These are phyloP conservation scores for Hoplostethus atlanticus DNA, from an alignment of 2,797 vertebrate genomes.

Conservation along the genomic window DNA sequence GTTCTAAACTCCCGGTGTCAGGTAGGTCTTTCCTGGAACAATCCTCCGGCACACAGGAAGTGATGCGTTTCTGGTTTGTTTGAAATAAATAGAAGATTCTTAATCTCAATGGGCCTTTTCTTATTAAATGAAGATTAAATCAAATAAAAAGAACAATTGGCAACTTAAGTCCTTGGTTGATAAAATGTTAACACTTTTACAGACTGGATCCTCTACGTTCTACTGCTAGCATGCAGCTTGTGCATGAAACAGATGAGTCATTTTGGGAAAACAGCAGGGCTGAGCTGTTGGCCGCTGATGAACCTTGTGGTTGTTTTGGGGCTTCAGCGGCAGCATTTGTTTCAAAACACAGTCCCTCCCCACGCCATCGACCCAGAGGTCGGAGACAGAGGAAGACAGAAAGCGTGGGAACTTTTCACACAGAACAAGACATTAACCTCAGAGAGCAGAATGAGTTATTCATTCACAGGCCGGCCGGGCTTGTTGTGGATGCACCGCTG, in stretches of 20 bases:
- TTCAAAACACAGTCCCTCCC: conserved; percentile 20
- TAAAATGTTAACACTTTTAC: too few relatives aligned
- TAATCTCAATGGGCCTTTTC: too few relatives aligned
- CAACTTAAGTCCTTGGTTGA: too few relatives aligned
- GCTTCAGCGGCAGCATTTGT: conserved; percentile 4
- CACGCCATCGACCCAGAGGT: conserved; percentile 17
- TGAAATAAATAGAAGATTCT: too few relatives aligned
- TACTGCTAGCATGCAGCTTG: neutral
- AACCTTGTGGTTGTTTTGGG: conserved; percentile 18
- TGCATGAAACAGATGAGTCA: conserved; percentile 1
- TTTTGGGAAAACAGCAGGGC: neutral
- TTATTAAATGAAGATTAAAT: too few relatives aligned
- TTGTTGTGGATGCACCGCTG: too few relatives aligned
- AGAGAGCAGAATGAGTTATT: conserved; percentile 12
- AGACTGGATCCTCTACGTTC: too few relatives aligned
- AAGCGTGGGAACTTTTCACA: conserved; percentile 33
- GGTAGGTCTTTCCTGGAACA: too few relatives aligned
- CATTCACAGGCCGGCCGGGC: neutral
- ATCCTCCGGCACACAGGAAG: too few relatives aligned
- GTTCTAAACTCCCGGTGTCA: too few relatives aligned
- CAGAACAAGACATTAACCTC: conserved; percentile 14
- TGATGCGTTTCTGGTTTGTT: too few relatives aligned
- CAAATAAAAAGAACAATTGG: too few relatives aligned
- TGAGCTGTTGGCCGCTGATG: conserved; percentile 3
- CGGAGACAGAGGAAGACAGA: conserved; percentile 17